Percentiles rank a stretch among this genome's conserved stretches.
These are phyloP conservation scores for Phalacrocorax carbo DNA, from an alignment of 2,113 vertebrate species.

Conservation along the genomic window DNA sequence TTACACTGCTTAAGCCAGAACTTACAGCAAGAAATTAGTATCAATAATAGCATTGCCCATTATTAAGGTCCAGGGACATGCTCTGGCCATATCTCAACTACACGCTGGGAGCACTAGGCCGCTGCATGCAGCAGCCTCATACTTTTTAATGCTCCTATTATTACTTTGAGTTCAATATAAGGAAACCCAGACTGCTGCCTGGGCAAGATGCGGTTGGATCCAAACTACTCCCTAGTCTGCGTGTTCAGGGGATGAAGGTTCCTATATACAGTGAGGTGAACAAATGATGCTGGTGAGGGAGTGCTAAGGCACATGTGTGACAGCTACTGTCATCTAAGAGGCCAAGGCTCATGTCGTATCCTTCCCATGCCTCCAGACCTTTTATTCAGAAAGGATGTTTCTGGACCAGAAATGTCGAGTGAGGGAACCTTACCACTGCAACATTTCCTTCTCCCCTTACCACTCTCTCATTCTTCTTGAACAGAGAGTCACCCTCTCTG, in stretches of 20 bases:
- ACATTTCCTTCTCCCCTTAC: not conserved
- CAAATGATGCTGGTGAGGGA: not conserved
- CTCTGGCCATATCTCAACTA: conserved; percentile 10
- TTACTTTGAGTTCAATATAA: conserved; percentile 33
- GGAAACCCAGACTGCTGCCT: conserved; percentile 5
- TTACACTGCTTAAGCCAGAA: conserved; percentile 13
- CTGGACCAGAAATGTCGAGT: not conserved
- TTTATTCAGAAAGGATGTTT: not conserved
- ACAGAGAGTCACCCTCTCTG: not conserved
- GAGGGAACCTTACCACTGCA: not conserved
- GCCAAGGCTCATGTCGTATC: not conserved
- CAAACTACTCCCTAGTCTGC: not conserved
- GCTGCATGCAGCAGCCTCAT: not conserved
- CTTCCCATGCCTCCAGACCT: not conserved
- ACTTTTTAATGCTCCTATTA: conserved; percentile 18
- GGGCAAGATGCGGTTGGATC: not conserved
- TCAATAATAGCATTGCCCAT: not conserved
- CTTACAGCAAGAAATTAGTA: conserved; percentile 22
- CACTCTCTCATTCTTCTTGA: not conserved
- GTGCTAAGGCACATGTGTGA: not conserved
- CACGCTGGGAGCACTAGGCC: conserved; percentile 13
- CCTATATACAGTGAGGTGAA: not conserved
- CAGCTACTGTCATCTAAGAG: not conserved
- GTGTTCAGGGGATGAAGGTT: not conserved
- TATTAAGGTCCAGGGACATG: conserved; percentile 49